phyloP scores from a whole-genome alignment of 2,888 invertebrate genomes.

The Sceliomorpha sp. region DNA sequence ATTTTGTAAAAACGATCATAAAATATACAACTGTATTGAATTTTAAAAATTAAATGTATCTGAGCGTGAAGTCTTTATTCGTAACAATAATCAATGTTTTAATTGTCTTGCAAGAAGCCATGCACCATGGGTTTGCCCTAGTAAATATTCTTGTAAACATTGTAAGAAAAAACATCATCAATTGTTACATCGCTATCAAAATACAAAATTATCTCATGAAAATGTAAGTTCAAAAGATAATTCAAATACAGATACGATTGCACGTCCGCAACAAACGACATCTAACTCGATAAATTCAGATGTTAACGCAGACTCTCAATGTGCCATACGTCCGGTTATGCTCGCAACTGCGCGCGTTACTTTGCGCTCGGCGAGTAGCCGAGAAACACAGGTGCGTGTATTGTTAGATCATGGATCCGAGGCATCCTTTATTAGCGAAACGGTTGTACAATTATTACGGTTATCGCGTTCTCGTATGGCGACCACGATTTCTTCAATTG shows the following conservation, averaged over 20 bases:
- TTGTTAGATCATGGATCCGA: constrained; percentile 55
- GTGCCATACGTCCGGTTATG: constrained; percentile 10
- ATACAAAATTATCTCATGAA: background rate
- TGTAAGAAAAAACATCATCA: constrained; percentile 14
- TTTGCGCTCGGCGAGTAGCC: constrained; percentile 16
- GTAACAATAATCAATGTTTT: constrained; percentile 1
- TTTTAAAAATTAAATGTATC: constrained; percentile 1
- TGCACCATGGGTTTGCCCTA: background rate
- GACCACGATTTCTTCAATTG: constrained; percentile 40
- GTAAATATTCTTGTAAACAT: constrained; percentile 7
- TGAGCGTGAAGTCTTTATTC: background rate
- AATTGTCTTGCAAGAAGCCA: constrained; percentile 14
- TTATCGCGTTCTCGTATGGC: constrained; percentile 21
- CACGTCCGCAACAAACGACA: background rate
- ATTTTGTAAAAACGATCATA: constrained; percentile 12
- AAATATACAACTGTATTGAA: constrained; percentile 6
- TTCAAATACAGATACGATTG: background rate
- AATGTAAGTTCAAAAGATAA: background rate
- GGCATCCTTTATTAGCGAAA: constrained; percentile 47
- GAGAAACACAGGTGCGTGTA: constrained; percentile 24
- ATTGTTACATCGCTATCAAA: constrained; percentile 14
- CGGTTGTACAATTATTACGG: constrained; percentile 31
- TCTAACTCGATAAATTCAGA: background rate
- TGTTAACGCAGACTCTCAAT: background rate
- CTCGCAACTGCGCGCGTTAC: constrained; percentile 46